phyloP scores from a whole-genome alignment of 2,888 invertebrate genomes.

The Operophtera brumata region DNA sequence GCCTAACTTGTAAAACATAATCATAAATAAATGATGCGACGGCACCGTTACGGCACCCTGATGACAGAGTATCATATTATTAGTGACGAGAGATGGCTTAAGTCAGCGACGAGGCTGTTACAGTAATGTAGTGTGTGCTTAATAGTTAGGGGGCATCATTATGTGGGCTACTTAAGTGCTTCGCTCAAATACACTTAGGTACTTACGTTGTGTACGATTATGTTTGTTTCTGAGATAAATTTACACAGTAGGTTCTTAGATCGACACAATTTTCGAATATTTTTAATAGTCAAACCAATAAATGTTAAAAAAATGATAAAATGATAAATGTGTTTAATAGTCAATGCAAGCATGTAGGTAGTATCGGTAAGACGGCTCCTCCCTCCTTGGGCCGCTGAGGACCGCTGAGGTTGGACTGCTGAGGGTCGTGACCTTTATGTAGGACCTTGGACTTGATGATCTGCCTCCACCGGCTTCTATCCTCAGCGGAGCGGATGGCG shows the following conservation, averaged over 20 bases:
- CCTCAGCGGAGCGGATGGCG: too few relatives aligned
- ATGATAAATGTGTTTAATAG: too few relatives aligned
- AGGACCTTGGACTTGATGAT: too few relatives aligned
- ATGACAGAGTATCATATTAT: conserved; percentile 19
- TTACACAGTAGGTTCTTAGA: neutral
- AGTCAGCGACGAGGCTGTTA: conserved; percentile 5
- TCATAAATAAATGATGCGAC: conserved; percentile 15
- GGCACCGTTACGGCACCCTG: conserved; percentile 2
- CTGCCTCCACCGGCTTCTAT: too few relatives aligned
- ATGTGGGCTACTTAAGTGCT: conserved; percentile 1
- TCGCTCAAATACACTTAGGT: neutral
- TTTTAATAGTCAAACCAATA: neutral
- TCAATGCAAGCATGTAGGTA: too few relatives aligned
- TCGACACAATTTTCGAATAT: neutral
- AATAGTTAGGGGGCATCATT: conserved; percentile 9
- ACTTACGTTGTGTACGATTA: neutral
- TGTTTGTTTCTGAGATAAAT: neutral
- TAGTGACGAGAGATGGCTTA: conserved; percentile 19
- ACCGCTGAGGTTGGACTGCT: too few relatives aligned
- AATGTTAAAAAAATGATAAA: too few relatives aligned
- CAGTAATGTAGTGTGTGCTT: conserved; percentile 17
- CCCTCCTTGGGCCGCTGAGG: too few relatives aligned
- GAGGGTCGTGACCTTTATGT: too few relatives aligned
- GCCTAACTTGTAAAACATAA: too few relatives aligned
- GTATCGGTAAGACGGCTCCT: too few relatives aligned